Percentiles rank a stretch among this genome's conserved stretches.
These are phyloP conservation scores for Harpagoxenus sublaevis DNA, from an alignment of 2,888 invertebrate species.

Conservation along the genomic window DNA sequence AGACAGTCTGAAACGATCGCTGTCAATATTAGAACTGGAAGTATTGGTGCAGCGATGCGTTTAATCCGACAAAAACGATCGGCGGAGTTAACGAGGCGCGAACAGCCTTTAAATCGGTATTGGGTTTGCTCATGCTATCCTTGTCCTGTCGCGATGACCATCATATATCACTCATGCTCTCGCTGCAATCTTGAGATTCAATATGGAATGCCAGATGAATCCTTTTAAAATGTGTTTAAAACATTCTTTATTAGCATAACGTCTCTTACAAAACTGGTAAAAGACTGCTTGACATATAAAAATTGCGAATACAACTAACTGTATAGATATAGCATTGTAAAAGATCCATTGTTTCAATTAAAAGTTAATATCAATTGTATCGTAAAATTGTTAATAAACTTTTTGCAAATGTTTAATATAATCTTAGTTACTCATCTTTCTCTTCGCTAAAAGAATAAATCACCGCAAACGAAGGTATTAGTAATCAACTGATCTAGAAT, in stretches of 20 bases:
- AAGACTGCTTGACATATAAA: neutral
- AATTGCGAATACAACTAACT: neutral
- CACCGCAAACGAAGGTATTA: neutral
- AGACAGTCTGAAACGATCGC: constrained; percentile 54
- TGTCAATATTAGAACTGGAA: constrained; percentile 60
- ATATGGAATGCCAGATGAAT: neutral
- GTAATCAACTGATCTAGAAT: neutral
- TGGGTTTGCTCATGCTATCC: constrained; percentile 55
- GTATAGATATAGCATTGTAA: neutral
- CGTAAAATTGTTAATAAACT: neutral
- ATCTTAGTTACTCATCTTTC: neutral
- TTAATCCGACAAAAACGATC: constrained; percentile 76
- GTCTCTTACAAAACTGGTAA: too few species aligned
- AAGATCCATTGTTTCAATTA: neutral
- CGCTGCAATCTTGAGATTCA: neutral
- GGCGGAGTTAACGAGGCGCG: constrained; percentile 77
- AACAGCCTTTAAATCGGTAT: constrained; percentile 78
- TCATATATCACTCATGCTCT: neutral
- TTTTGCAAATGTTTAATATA: neutral
- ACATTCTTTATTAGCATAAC: neutral
- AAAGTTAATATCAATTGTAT: neutral
- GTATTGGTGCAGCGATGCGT: constrained; percentile 72
- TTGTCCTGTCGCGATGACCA: neutral
- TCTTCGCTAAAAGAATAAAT: neutral
- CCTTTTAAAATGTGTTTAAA: neutral